Evolutionary conservation across 2,888 invertebrate genomes (phyloP), one percentile per base, ranked within the genome.

Genomic region (Villa cingulata): DNA sequence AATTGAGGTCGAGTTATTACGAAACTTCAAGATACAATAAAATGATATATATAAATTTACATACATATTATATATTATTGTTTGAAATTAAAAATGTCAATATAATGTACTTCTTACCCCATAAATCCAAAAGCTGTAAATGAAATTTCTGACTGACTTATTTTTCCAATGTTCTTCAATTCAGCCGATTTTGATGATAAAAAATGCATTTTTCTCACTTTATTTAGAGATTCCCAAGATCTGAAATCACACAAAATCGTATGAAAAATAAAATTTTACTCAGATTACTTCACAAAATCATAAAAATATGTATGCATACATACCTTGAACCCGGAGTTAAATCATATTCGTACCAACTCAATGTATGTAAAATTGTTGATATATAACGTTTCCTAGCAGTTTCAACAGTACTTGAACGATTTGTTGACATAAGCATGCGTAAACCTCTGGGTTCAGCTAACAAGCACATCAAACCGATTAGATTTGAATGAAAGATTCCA

Each of bases 121-220:
- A 87, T 74, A 63, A 89, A 89, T 5, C 86, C 88, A 60, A 84
- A 84, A 63, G 83, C 83, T 0, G 88, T 86, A 9, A 87, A 62
- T 0, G 80, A 80, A 74, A 90, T 75, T 59, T 87, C 86, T 50
- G 78, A 72, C 62, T 89, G 88, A 0, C 80, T 77, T 23, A 87
- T 77, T 15, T 70, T 63, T 1, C 73, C 73, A 3, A 71, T 55
- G 7, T 75, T 68, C 74, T 67, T 68, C 64, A 3, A 62, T 42
- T 47, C 64, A 2, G 70, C 60, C 0, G 65, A 58, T 18, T 71
- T 68, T 7, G 76, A 76, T 0, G 78, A 78, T 9, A 72, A 67
- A 49, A 77, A 68, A 60, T 85, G 84, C 34, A 78, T 74, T 18
- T 65, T 72, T 43, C 80, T 72, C 0, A 84, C 81, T 36, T 74